Conservation (phyloP, 2,113 vertebrate genomes). For the Osmerus eperlanus region DNA sequence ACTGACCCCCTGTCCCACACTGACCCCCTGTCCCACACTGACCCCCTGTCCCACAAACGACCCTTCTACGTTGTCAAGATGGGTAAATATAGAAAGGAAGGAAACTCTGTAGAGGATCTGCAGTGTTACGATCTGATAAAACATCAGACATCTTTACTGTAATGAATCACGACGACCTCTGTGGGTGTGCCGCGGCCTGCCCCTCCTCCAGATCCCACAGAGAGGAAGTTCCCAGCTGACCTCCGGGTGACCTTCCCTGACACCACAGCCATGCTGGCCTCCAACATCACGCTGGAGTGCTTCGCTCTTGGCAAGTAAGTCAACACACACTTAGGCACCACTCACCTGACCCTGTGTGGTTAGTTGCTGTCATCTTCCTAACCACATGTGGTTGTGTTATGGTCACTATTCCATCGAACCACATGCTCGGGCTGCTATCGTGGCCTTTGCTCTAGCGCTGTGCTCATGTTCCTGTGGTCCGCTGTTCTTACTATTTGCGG, state of each 20-base stretch:
- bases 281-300: conserved; percentile 94
- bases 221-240: conserved; percentile 89
- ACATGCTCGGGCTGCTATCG: background rate
- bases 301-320: conserved; percentile 98
- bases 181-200: background rate
- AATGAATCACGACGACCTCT: background rate
- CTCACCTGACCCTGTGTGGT: background rate
- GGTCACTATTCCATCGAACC: background rate
- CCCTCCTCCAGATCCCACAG: conserved; percentile 14
- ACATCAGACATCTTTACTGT: background rate
- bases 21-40: too few relatives aligned
- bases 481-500: conserved; percentile 17
- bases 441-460: background rate
- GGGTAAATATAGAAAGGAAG: too few relatives aligned
- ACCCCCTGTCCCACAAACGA: too few relatives aligned
- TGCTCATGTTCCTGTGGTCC: too few relatives aligned
- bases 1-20: too few relatives aligned
- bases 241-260: conserved; percentile 90
- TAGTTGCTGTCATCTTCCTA: background rate
- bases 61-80: too few relatives aligned
- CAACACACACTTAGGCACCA: background rate
- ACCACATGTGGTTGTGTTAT: background rate
- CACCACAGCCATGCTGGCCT: conserved; percentile 82
- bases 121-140: too few relatives aligned
- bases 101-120: too few relatives aligned